A percentile compares a stretch with the other conserved stretches of the same genome.
phyloP scores from a whole-genome alignment of 2,888 invertebrate species.

The Minunthozetes semirufus region DNA sequence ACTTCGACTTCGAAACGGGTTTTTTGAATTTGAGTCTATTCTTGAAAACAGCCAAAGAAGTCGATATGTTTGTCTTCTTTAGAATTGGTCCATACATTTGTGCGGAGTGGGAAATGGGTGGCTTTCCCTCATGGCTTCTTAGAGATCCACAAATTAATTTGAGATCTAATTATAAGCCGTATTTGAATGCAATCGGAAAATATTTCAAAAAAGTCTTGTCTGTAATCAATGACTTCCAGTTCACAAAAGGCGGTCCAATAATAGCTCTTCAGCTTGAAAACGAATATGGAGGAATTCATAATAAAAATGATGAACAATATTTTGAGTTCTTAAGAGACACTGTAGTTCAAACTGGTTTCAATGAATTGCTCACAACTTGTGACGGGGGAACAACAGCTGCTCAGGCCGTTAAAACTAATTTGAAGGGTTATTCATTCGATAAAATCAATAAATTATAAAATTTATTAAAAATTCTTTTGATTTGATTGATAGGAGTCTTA shows the following conservation, averaged over 20 bases:
- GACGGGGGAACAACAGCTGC: constrained; percentile 45
- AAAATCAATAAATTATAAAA: too few species aligned
- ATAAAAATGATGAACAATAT: constrained; percentile 46
- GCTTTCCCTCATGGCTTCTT: constrained; percentile 53
- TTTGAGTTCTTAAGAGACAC: constrained; percentile 49
- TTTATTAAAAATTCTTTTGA: background rate
- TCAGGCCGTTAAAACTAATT: background rate
- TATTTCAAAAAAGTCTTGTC: constrained; percentile 51
- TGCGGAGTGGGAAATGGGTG: constrained; percentile 55
- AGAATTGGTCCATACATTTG: constrained; percentile 56
- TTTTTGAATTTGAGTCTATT: constrained; percentile 45
- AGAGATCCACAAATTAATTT: constrained; percentile 53
- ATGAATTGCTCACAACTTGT: constrained; percentile 54
- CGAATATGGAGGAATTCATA: constrained; percentile 52
- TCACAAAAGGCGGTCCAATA: constrained; percentile 52
- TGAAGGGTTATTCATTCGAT: too few species aligned
- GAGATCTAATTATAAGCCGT: constrained; percentile 50
- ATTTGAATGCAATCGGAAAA: constrained; percentile 48
- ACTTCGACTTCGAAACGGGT: constrained; percentile 47
- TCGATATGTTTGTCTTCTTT: constrained; percentile 53
- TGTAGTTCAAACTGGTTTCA: constrained; percentile 48
- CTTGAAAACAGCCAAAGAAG: constrained; percentile 47
- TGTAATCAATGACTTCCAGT: constrained; percentile 50
- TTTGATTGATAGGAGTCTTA: background rate
- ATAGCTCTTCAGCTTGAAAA: constrained; percentile 54